Evolutionary conservation across 2,797 vertebrate genomes (phyloP), one percentile per base, ranked within the genome.

Genomic region (Xerus rutilus): DNA sequence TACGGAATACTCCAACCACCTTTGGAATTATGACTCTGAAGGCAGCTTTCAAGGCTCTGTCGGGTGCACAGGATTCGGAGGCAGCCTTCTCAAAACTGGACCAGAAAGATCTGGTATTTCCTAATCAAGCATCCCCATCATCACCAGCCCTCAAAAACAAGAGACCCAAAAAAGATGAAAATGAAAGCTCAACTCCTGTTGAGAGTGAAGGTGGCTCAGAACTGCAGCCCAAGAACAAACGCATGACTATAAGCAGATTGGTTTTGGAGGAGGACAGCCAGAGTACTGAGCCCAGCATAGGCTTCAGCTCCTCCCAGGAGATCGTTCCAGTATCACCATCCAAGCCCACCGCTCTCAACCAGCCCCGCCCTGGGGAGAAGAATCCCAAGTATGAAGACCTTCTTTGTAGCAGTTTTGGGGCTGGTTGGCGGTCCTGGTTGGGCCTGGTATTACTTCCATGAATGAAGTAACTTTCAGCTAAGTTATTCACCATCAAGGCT

Each of bases 31-130:
- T 97, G 83, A 97, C 97, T 79, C 96, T 99, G 96, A 99, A 98
- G 97, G 98, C 98, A 97, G 98, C 98, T 95, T 99, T 99, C 98
- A 98, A 98, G 98, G 98, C 97, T 76, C 97, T 99, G 76, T 98
- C 94, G 0, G 43, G 94, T 96, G 97, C 97, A 86, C 45, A 78
- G 83, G 98, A 98, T 88, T 74, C 98, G 1, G 98, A 98, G 0
- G 93, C 96, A 0, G 94, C 95, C 85, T 99, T 99, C 96, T 95
- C 91, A 91, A 96, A 97, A 88, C 97, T 99, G 94, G 99, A 98
- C 0, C 96, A 98, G 98, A 98, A 98, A 77, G 98, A 99, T 97
- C 97, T 98, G 97, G 93, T 97, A 91, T 95, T 97, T 95, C 97
- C 98, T 97, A 97, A 96, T 94, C 97, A 97, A 96, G 73, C 91